Evolutionary conservation across 1,140 invertebrate species (phyloP).

Genomic region (Probaryconus sp.): DNA sequence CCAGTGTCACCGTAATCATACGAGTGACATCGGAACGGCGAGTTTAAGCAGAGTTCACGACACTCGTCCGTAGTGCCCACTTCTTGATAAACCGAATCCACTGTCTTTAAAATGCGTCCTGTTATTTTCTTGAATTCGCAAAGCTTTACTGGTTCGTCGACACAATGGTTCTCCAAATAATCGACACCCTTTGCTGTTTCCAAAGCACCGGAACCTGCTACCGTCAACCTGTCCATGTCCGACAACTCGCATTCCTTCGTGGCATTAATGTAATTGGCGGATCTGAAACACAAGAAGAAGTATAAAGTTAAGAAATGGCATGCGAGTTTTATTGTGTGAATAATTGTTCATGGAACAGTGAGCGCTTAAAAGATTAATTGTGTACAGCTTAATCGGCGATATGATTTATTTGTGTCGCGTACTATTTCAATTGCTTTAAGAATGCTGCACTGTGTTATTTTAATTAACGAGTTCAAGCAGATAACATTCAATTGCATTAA

Average conservation of each 20-base stretch:
- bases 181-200: slow-evolving; percentile 85
- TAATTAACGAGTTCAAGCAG: slow-evolving; percentile 11
- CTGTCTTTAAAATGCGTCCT: slow-evolving; percentile 93
- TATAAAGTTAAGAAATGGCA: neutral
- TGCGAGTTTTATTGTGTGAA: slow-evolving; percentile 21
- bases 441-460: slow-evolving; percentile 19
- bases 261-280: slow-evolving; percentile 91
- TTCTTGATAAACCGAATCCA: slow-evolving; percentile 95
- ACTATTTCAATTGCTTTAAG: neutral
- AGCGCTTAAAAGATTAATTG: slow-evolving; percentile 12
- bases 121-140: slow-evolving; percentile 95
- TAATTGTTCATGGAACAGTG: slow-evolving; percentile 25
- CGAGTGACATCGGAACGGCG: slow-evolving; percentile 91
- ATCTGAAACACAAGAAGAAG: slow-evolving; percentile 82
- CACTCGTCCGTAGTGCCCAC: slow-evolving; percentile 91
- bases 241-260: slow-evolving; percentile 91
- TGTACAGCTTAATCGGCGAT: slow-evolving; percentile 23
- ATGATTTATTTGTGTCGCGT: slow-evolving; percentile 26
- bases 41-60: slow-evolving; percentile 91
- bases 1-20: slow-evolving; percentile 96
- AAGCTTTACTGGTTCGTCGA: slow-evolving; percentile 91
- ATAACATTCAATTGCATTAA: slow-evolving; percentile 21
- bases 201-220: slow-evolving; percentile 87
- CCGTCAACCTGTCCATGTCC: slow-evolving; percentile 92
- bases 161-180: slow-evolving; percentile 94